Base-by-base conservation (phyloP, 53 echinoderm and acorn worm species). In the Holothuria leucospilota region DNA sequence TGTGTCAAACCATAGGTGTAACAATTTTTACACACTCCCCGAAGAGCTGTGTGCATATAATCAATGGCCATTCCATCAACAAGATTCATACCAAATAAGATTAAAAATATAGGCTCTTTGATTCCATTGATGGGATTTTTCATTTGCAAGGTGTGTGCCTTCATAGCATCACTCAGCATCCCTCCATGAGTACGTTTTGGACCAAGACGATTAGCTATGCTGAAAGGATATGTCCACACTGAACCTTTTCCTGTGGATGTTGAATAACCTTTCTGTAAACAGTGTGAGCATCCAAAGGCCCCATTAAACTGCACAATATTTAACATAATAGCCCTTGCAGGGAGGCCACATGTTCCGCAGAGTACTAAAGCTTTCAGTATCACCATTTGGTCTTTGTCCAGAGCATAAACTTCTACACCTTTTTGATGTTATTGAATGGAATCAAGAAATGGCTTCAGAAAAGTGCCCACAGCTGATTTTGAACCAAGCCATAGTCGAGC, bases 1-100 rank as follows among this genome's bases (percentile, higher is more conserved):
- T 2, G 2, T 64, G 27, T 87, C 87, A 88, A 88, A 87, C 85
- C 88, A 91, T 21, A 91, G 64, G 18, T 62, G 66, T 8, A 88
- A 13, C 20, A 88, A 20, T 85, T 72, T 77, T 66, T 68, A 62
- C 1, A 85, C 46, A 18, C 85, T 53, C 24, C 90, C 90, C 6
- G 79, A 59, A 40, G n/a, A n/a, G n/a, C n/a, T n/a, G n/a, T n/a
- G n/a, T n/a, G n/a, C n/a, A n/a, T n/a, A 84, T 70, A 67, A 88
- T 88, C 71, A 13, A 61, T 30, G 20, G 72, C 60, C 10, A 73
- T 53, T 78, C 83, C 59, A 13, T 75, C 46, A 34, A 85, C 83
- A 13, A 90, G 77, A 62, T n/a, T n/a, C n/a, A n/a, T n/a, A n/a
- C n/a, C n/a, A n/a, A n/a, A n/a, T n/a, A n/a, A n/a, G n/a, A n/a